phyloP scores from a whole-genome alignment of 2,797 vertebrate species.

The Chelmon rostratus region DNA sequence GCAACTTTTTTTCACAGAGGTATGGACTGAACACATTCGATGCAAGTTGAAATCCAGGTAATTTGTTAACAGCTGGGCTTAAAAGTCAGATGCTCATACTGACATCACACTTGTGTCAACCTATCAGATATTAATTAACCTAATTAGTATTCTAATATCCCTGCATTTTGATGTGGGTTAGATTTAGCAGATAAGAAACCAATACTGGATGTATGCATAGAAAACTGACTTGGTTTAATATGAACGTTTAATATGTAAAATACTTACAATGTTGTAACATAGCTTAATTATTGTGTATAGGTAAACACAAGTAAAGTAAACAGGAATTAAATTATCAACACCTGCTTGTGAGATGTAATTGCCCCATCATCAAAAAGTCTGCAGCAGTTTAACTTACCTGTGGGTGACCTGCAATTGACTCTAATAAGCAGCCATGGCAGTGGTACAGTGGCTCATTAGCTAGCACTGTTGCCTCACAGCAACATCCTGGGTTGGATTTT shows the following conservation, averaged over 20 bases:
- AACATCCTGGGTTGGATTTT: slow-evolving; percentile 50
- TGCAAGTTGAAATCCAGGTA: background rate
- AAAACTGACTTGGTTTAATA: background rate
- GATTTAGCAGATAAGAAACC: background rate
- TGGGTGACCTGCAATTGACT: slow-evolving; percentile 48
- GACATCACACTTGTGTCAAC: background rate
- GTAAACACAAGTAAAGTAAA: background rate
- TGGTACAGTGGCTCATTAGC: slow-evolving; percentile 43
- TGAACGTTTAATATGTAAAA: background rate
- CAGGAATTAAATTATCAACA: slow-evolving; percentile 28
- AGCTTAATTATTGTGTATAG: background rate
- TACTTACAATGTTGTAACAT: background rate
- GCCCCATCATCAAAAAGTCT: slow-evolving; percentile 42
- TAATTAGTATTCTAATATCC: background rate
- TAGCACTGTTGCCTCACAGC: slow-evolving; percentile 22
- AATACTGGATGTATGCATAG: background rate
- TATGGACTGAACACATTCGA: background rate
- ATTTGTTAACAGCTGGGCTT: background rate
- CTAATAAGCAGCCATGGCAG: slow-evolving; percentile 46
- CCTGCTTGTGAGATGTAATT: slow-evolving; percentile 21
- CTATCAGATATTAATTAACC: background rate
- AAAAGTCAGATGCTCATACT: background rate
- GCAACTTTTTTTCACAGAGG: background rate
- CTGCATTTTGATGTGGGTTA: background rate
- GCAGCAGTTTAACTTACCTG: slow-evolving; percentile 24